These are phyloP conservation scores for Gymnorhina tibicen DNA, from an alignment of 2,113 vertebrate species.

Conservation along the genomic window DNA sequence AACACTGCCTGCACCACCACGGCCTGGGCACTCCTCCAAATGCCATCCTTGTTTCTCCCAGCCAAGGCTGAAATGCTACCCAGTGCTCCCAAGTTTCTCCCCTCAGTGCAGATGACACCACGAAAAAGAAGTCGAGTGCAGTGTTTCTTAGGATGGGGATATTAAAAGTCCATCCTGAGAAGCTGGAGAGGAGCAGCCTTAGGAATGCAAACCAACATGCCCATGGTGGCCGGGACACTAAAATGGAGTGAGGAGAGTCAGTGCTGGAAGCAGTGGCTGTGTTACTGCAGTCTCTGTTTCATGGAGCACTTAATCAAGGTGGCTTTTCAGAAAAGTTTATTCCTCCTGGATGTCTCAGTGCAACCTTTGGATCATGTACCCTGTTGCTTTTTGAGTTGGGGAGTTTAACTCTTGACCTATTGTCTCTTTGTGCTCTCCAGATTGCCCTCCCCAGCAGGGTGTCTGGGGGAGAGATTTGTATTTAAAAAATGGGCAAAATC, in stretches of 20 bases:
- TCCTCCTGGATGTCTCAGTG: not conserved
- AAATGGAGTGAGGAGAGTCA: not conserved
- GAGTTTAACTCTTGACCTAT: not conserved
- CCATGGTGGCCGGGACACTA: not conserved
- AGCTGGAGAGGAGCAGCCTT: not conserved
- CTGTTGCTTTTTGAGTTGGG: not conserved
- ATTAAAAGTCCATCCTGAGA: not conserved
- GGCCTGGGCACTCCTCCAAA: not conserved
- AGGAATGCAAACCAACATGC: not conserved
- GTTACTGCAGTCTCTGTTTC: not conserved
- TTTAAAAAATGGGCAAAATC: not conserved
- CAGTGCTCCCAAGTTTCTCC: not conserved
- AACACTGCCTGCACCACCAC: not conserved
- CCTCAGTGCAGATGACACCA: not conserved
- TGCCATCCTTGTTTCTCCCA: not conserved
- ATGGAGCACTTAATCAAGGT: not conserved
- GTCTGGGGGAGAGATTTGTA: not conserved
- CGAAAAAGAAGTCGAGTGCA: accelerated
- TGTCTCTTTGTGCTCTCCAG: not conserved
- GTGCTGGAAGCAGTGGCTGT: not conserved
- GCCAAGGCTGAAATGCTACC: not conserved
- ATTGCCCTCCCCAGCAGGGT: not conserved
- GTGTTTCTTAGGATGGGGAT: not conserved
- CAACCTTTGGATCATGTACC: not conserved
- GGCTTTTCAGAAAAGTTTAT: not conserved